A percentile compares a stretch with the other conserved stretches of the same genome.
Evolutionary conservation across 2,113 vertebrate genomes (phyloP).

Genomic region (Caretta caretta): DNA sequence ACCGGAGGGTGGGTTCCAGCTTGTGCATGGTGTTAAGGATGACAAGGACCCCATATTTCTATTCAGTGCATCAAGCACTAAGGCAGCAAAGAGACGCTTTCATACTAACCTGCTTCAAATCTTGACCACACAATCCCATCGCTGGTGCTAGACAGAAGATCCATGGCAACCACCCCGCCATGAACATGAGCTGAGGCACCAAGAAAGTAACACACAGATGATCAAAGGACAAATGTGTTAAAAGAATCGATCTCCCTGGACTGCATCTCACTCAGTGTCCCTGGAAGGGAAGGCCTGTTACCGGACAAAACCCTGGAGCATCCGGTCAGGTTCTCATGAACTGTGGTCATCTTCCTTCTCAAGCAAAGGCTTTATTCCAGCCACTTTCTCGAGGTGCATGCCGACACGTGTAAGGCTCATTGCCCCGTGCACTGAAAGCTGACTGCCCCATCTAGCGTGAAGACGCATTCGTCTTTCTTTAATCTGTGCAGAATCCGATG

Average conservation of each 20-base stretch:
- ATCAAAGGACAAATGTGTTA: fast-evolving
- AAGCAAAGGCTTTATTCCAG: background rate
- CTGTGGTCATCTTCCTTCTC: background rate
- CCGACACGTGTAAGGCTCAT: background rate
- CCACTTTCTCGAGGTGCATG: background rate
- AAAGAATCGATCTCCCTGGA: background rate
- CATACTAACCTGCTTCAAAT: background rate
- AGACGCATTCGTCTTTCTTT: background rate
- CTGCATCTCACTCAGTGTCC: background rate
- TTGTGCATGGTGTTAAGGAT: background rate
- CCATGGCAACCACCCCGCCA: background rate
- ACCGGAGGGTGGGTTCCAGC: background rate
- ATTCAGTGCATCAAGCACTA: background rate
- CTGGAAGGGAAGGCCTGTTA: fast-evolving
- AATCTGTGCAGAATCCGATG: background rate
- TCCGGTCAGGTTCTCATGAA: background rate
- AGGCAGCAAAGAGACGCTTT: background rate
- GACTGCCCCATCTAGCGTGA: background rate
- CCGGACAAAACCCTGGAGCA: fast-evolving
- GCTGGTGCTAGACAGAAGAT: background rate
- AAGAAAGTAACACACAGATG: fast-evolving
- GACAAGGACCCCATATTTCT: background rate
- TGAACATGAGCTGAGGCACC: background rate
- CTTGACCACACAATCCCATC: background rate
- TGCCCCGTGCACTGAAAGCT: background rate